Evolutionary conservation across 1,140 invertebrate genomes (phyloP).

Genomic region (Drosophila sp.): DNA sequence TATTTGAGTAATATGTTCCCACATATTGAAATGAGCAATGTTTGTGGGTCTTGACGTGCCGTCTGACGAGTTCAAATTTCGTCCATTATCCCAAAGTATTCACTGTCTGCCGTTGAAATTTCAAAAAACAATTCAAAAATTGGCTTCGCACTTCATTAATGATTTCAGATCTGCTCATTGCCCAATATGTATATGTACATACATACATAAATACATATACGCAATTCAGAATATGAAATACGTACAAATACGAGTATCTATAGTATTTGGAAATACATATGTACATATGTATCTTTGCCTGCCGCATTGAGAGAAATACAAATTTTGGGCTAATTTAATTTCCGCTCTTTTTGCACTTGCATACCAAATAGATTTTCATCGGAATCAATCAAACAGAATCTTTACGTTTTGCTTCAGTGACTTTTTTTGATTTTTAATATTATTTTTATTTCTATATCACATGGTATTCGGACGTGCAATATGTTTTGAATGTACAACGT

Average conservation of each 20-base stretch:
- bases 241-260: not conserved
- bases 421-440: conserved; percentile 28
- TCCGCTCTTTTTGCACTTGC: conserved; percentile 47
- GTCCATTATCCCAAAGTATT: conserved; percentile 30
- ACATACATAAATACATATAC: conserved; percentile 16
- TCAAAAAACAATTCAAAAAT: conserved; percentile 47
- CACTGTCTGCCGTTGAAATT: conserved; percentile 53
- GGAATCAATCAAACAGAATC: conserved; percentile 64
- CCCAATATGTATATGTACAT: conserved; percentile 12
- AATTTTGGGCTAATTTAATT: conserved; percentile 55
- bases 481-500: conserved; percentile 37
- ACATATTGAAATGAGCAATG: conserved; percentile 44
- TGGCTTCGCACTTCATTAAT: conserved; percentile 74
- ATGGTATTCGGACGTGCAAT: conserved; percentile 38
- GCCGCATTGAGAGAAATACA: not conserved
- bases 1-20: conserved; percentile 60
- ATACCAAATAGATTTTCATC: conserved; percentile 33
- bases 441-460: conserved; percentile 44
- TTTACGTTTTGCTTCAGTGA: conserved; percentile 38
- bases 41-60: conserved; percentile 26
- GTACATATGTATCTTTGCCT: not conserved
- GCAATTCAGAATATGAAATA: not conserved
- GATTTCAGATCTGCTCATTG: conserved; percentile 33
- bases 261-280: not conserved
- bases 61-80: conserved; percentile 54